phyloP scores from a whole-genome alignment of 2,888 invertebrate genomes.

The Agrochola circellaris region DNA sequence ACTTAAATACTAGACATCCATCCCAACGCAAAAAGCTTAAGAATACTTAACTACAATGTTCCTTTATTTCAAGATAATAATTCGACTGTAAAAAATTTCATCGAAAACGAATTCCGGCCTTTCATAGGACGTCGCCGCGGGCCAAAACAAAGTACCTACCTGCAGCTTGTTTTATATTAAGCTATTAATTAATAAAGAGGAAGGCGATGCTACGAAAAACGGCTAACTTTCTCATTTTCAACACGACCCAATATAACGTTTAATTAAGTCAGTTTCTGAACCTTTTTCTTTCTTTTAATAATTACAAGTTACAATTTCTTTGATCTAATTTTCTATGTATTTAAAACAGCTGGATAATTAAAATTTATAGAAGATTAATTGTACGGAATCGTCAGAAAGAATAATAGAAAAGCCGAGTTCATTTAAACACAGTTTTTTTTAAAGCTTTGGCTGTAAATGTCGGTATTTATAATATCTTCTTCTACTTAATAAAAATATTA shows the following conservation, averaged over 20 bases:
- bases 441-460: background rate
- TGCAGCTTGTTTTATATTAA: constrained; percentile 70
- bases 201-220: constrained; percentile 66
- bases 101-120: constrained; percentile 34
- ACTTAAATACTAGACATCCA: background rate
- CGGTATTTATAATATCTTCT: background rate
- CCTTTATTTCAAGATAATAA: constrained; percentile 30
- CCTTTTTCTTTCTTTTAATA: constrained; percentile 71
- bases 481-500: background rate
- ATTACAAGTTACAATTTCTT: constrained; percentile 76
- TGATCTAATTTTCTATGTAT: constrained; percentile 75
- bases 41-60: constrained; percentile 15
- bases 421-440: constrained; percentile 9
- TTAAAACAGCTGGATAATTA: constrained; percentile 65
- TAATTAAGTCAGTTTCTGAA: constrained; percentile 74
- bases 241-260: constrained; percentile 72
- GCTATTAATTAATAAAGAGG: constrained; percentile 76
- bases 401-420: constrained; percentile 26
- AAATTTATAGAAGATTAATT: constrained; percentile 51
- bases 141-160: constrained; percentile 51
- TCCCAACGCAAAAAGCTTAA: constrained; percentile 4
- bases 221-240: constrained; percentile 75
- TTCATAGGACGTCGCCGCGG: constrained; percentile 38
- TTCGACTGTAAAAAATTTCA: constrained; percentile 38
- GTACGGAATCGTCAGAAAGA: constrained; percentile 33